phyloP scores from a whole-genome alignment of 2,113 vertebrate genomes.

The Limnothrissa miodon region DNA sequence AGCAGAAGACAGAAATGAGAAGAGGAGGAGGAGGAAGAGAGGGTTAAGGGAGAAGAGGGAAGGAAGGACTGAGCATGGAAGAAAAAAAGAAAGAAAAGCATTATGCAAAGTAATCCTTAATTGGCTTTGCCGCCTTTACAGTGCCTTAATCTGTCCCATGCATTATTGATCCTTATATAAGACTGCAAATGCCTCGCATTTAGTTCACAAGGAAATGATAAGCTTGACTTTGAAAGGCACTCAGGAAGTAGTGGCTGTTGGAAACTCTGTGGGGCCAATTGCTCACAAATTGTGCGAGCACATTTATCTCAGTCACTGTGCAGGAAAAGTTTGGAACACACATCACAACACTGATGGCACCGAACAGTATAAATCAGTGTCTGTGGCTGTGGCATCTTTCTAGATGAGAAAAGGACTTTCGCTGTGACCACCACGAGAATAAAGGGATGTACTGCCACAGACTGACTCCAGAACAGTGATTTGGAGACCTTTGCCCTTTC shows the following conservation, averaged over 20 bases:
- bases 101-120: slow-evolving; percentile 46
- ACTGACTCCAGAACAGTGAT: not conserved
- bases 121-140: slow-evolving; percentile 46
- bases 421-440: not conserved
- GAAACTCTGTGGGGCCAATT: not conserved
- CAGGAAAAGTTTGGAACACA: not conserved
- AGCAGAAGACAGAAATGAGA: not conserved
- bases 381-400: not conserved
- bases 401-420: not conserved
- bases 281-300: not conserved
- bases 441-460: not conserved
- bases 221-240: slow-evolving; percentile 20
- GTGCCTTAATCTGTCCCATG: slow-evolving; percentile 46
- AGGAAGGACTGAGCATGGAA: not conserved
- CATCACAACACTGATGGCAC: slow-evolving; percentile 1
- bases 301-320: slow-evolving; percentile 7
- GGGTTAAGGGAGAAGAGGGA: not conserved
- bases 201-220: slow-evolving; percentile 40
- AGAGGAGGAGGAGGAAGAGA: not conserved
- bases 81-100: not conserved
- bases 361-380: not conserved
- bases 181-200: slow-evolving; percentile 48
- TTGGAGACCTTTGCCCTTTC: not conserved
- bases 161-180: slow-evolving; percentile 61
- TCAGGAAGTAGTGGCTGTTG: not conserved